A percentile compares a stretch with the other conserved stretches of the same genome.
These are phyloP conservation scores for Bucorvus abyssinicus DNA, from an alignment of 2,797 vertebrate species.

Conservation along the genomic window DNA sequence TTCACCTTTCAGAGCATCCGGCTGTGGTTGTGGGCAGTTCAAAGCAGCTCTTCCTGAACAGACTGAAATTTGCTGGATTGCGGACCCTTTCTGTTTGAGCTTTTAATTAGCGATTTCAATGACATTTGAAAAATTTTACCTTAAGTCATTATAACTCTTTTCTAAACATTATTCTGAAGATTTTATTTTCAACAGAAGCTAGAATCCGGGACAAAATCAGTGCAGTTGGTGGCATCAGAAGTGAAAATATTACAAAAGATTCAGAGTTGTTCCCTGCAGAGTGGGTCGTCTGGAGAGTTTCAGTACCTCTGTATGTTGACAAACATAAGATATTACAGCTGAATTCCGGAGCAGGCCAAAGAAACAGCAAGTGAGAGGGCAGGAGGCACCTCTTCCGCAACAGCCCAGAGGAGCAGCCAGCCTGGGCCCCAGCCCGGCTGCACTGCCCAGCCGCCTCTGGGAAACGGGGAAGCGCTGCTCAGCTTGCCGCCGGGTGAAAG, in stretches of 20 bases:
- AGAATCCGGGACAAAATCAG: background rate
- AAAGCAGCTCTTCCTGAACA: background rate
- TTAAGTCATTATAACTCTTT: background rate
- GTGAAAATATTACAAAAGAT: background rate
- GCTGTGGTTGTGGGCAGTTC: background rate
- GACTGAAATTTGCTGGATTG: background rate
- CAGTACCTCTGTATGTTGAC: background rate
- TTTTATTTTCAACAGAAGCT: background rate
- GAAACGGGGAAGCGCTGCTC: no score
- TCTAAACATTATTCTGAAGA: background rate
- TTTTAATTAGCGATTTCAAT: background rate
- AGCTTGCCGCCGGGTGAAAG: no score
- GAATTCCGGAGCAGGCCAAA: no score
- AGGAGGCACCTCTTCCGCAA: no score
- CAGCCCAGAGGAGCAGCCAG: no score
- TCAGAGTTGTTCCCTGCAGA: background rate
- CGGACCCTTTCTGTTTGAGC: background rate
- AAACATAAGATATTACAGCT: no score
- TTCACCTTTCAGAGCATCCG: background rate
- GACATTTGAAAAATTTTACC: background rate
- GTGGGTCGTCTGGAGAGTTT: background rate
- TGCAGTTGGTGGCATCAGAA: background rate
- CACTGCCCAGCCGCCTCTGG: no score
- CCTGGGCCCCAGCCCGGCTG: no score
- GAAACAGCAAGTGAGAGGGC: no score